Evolutionary conservation across 2,113 vertebrate genomes (phyloP).

Genomic region (Vulpes lagopus): DNA sequence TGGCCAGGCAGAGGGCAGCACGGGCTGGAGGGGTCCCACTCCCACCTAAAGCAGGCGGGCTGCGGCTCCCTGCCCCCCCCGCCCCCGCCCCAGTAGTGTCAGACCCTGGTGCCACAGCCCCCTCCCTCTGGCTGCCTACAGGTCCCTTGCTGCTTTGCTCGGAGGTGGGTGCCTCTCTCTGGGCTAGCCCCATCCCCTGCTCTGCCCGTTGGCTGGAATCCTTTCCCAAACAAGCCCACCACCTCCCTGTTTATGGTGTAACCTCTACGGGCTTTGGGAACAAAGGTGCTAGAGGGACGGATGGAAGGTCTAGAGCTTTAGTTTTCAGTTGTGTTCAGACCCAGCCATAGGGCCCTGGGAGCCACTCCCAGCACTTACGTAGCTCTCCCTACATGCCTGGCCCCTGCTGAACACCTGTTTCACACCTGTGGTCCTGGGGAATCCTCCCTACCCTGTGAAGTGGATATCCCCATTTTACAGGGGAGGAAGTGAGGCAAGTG

Average conservation of each 20-base stretch:
- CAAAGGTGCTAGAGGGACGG: neutral
- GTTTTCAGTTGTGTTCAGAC: neutral
- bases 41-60: no score
- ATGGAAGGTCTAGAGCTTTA: neutral
- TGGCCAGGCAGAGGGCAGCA: neutral
- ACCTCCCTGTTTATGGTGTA: neutral
- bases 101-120: neutral
- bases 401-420: accelerated
- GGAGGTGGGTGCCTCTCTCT: neutral
- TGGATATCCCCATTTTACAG: neutral
- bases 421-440: neutral
- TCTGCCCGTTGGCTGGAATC: neutral
- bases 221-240: neutral
- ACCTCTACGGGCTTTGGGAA: neutral
- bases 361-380: accelerated
- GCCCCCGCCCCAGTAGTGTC: neutral
- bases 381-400: accelerated
- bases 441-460: neutral
- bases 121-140: accelerated
- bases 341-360: neutral
- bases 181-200: neutral
- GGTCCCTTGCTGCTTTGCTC: neutral
- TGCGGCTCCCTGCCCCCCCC: neutral
- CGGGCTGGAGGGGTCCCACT: neutral
- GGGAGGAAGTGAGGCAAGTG: neutral